phyloP scores from a whole-genome alignment of 2,888 invertebrate species.

The Cheilosia scutellata region DNA sequence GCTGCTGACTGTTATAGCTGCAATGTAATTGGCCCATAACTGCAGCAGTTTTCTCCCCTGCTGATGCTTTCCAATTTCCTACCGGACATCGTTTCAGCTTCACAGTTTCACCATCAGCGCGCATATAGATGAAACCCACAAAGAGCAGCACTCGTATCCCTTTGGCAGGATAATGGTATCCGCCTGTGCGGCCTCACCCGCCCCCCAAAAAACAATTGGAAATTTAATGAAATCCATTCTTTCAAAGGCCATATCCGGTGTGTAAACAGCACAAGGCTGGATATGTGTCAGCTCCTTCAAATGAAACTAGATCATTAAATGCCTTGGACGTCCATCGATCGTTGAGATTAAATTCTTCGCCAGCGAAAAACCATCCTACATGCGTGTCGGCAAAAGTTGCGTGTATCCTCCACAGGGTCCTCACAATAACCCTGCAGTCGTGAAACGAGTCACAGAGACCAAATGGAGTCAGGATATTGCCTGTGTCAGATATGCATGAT shows the following conservation, averaged over 20 bases:
- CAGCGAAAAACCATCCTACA: constrained; percentile 11
- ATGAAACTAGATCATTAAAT: constrained; percentile 45
- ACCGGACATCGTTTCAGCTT: constrained; percentile 48
- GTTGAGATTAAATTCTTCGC: constrained; percentile 42
- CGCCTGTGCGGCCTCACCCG: neutral
- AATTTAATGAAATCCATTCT: constrained; percentile 50
- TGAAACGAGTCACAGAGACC: constrained; percentile 1
- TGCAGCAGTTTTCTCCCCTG: constrained; percentile 51
- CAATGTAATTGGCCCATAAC: constrained; percentile 57
- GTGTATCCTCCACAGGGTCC: constrained; percentile 16
- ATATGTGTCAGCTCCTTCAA: constrained; percentile 23
- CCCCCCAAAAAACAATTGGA: constrained; percentile 31
- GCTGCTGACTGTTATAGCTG: constrained; percentile 34
- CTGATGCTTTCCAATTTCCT: constrained; percentile 63
- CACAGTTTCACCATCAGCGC: constrained; percentile 22
- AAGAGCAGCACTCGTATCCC: constrained; percentile 12
- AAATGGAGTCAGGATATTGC: constrained; percentile 52
- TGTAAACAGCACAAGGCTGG: constrained; percentile 5
- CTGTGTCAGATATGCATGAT: constrained; percentile 60
- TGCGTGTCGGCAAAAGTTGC: constrained; percentile 31
- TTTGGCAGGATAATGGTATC: constrained; percentile 15
- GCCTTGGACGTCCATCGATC: constrained; percentile 30
- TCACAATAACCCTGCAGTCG: neutral
- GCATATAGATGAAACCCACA: constrained; percentile 18
- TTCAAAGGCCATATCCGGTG: constrained; percentile 36